Evolutionary conservation across 2,888 invertebrate species (phyloP).

Genomic region (Cheilosia vernalis): DNA sequence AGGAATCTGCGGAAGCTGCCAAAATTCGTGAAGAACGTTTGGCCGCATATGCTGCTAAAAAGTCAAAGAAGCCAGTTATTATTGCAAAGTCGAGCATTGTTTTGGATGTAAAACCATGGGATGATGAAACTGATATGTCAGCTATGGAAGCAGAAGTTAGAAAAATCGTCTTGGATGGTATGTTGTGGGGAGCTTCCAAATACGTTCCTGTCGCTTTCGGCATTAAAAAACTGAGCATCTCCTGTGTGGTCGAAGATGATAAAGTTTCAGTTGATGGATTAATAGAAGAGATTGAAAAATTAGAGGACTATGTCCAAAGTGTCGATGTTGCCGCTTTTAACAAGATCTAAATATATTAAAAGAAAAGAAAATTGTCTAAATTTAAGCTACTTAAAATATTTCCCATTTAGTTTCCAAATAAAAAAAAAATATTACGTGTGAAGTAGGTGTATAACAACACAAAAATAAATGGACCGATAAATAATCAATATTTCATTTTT

Average conservation of each 20-base stretch:
- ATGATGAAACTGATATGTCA: slow-evolving; percentile 96
- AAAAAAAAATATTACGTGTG: slow-evolving; percentile 5
- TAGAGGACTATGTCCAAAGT: slow-evolving; percentile 94
- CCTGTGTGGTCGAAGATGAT: slow-evolving; percentile 97
- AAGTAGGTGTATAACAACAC: slow-evolving; percentile 15
- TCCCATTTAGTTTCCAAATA: not conserved
- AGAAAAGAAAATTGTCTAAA: not conserved
- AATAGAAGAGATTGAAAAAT: slow-evolving; percentile 92
- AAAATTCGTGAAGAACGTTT: slow-evolving; percentile 92
- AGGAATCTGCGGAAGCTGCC: slow-evolving; percentile 88
- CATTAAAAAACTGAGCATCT: slow-evolving; percentile 95
- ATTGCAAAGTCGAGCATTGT: slow-evolving; percentile 98
- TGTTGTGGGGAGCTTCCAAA: slow-evolving; percentile 97
- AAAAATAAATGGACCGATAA: slow-evolving; percentile 6
- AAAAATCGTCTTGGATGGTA: slow-evolving; percentile 91
- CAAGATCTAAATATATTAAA: slow-evolving; percentile 87
- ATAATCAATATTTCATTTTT: not conserved
- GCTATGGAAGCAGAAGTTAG: slow-evolving; percentile 92
- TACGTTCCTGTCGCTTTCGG: slow-evolving; percentile 96
- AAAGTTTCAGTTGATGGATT: slow-evolving; percentile 95
- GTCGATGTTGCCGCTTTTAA: slow-evolving; percentile 98
- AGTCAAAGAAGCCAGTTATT: slow-evolving; percentile 93
- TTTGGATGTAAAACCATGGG: slow-evolving; percentile 96
- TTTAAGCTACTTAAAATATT: slow-evolving; percentile 16
- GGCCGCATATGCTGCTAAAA: slow-evolving; percentile 95